These are phyloP conservation scores for Halcyon malimbica DNA, from an alignment of 2,113 vertebrate genomes.

Conservation along the genomic window DNA sequence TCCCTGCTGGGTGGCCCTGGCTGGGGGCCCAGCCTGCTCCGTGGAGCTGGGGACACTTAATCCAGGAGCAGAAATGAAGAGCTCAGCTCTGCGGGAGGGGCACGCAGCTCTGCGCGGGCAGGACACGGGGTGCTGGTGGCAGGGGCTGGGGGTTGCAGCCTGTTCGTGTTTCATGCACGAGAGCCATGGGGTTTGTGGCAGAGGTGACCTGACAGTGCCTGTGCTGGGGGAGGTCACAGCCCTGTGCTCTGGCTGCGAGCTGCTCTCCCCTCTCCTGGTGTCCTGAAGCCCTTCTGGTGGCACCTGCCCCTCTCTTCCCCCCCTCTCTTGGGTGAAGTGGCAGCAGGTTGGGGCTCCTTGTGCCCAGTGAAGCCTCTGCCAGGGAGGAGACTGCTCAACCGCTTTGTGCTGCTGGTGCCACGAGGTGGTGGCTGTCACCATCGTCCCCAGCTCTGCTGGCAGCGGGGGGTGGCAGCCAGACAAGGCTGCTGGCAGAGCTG, in stretches of 20 bases:
- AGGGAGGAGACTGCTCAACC: not conserved
- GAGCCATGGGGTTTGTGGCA: not conserved
- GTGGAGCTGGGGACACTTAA: fast-evolving
- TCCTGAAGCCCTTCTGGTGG: not conserved
- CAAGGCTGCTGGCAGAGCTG: not conserved
- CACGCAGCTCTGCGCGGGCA: fast-evolving
- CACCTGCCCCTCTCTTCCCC: not conserved
- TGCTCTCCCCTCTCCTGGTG: fast-evolving
- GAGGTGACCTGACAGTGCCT: not conserved
- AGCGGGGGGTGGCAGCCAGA: not conserved
- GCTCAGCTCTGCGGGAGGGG: not conserved
- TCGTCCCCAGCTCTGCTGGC: not conserved
- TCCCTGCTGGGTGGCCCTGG: too few species aligned
- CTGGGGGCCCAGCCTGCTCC: not conserved
- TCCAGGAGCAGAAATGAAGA: not conserved
- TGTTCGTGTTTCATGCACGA: not conserved
- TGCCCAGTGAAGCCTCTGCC: not conserved
- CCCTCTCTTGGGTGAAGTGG: not conserved
- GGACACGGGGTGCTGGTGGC: fast-evolving
- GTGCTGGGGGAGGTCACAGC: fast-evolving
- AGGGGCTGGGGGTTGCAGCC: fast-evolving
- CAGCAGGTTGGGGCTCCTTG: not conserved
- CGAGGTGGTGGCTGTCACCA: not conserved
- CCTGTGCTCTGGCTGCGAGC: not conserved
- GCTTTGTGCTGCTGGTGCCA: not conserved